phyloP scores from a whole-genome alignment of 1,140 invertebrate species.

The Cydia strobilella region DNA sequence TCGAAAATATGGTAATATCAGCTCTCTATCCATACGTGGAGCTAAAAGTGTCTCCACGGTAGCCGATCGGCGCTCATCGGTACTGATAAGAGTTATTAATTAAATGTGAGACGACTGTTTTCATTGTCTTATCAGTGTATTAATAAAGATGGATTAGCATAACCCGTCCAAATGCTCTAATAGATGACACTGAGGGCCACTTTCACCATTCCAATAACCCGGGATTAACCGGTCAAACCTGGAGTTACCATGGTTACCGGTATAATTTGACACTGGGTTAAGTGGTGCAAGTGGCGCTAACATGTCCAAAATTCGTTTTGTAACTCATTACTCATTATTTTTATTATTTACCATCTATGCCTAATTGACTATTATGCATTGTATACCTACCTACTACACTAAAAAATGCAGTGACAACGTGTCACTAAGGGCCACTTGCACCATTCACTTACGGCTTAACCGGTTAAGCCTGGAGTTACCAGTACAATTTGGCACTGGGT shows the following conservation, averaged over 20 bases:
- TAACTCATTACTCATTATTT: neutral
- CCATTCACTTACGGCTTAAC: no score
- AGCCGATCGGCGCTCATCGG: slow-evolving; percentile 51
- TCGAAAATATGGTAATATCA: slow-evolving; percentile 33
- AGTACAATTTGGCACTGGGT: no score
- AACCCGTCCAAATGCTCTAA: slow-evolving; percentile 7
- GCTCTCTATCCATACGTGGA: slow-evolving; percentile 41
- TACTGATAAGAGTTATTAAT: slow-evolving; percentile 57
- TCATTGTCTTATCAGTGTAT: slow-evolving; percentile 28
- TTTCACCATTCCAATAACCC: no score
- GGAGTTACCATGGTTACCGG: no score
- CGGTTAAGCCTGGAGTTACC: no score
- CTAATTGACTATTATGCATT: neutral
- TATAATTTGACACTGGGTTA: no score
- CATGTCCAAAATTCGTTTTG: neutral
- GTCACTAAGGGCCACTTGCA: no score
- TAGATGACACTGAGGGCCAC: no score
- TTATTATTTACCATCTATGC: neutral
- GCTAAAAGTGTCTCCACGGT: slow-evolving; percentile 50
- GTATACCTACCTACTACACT: neutral
- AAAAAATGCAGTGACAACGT: neutral
- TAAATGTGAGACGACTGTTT: slow-evolving; percentile 43
- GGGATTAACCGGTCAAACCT: no score
- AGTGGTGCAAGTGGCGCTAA: no score
- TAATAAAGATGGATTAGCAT: slow-evolving; percentile 32